Conservation (phyloP, 1,140 invertebrate species). For the Dryas iulia region DNA sequence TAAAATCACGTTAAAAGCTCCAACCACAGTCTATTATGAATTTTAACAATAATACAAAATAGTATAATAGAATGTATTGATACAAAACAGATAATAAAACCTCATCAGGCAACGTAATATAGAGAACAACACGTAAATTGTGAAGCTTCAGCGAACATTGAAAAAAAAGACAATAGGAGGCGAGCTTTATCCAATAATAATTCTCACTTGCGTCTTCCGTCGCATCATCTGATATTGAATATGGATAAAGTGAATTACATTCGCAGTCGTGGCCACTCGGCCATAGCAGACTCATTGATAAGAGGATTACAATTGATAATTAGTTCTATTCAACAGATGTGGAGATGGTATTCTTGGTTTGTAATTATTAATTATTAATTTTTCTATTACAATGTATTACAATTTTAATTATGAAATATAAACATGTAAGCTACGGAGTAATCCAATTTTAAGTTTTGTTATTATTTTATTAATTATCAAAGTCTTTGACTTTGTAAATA, state of each 20-base stretch:
- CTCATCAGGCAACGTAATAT: slow-evolving; percentile 38
- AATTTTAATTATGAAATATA: too few relatives aligned
- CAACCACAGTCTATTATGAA: neutral
- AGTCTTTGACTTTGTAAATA: too few relatives aligned
- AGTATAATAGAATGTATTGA: slow-evolving; percentile 14
- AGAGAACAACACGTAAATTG: slow-evolving; percentile 72
- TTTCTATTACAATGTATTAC: too few relatives aligned
- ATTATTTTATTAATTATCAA: too few relatives aligned
- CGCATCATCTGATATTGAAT: slow-evolving; percentile 76
- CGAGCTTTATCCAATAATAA: slow-evolving; percentile 77
- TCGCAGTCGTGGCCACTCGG: neutral
- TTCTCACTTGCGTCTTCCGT: slow-evolving; percentile 72
- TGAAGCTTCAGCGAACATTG: slow-evolving; percentile 60
- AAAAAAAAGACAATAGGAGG: slow-evolving; percentile 67
- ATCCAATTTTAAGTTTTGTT: too few relatives aligned
- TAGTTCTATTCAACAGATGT: neutral
- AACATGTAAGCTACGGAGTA: too few relatives aligned
- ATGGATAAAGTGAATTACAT: slow-evolving; percentile 69
- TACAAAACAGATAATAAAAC: slow-evolving; percentile 43
- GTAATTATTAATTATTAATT: neutral
- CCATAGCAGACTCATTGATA: neutral
- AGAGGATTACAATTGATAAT: neutral
- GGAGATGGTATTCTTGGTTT: neutral
- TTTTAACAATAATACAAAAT: neutral
- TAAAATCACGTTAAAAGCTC: too few relatives aligned